Evolutionary conservation across 2,888 invertebrate species (phyloP), one percentile per base, ranked within the genome.

Genomic region (Napeogenes sylphis): DNA sequence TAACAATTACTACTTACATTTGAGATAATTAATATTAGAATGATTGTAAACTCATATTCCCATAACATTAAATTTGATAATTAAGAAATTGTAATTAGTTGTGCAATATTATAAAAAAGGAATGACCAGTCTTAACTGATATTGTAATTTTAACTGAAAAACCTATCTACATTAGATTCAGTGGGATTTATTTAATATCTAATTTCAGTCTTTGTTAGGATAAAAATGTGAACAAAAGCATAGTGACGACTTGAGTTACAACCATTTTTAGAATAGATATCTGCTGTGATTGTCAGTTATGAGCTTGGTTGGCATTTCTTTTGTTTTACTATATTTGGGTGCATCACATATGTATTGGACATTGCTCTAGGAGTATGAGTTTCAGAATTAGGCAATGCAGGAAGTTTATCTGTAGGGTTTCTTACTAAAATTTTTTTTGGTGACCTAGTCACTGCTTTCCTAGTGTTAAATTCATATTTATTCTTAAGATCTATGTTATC

Each of bases 391-490:
- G 93, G 93, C 72, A 93, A 89, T 68, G 94, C 94, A 70, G 94
- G 94, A 73, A 95, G 89, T 78, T 94, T 94, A 79, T 95, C 95
- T 71, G 94, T 94, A 63, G 95, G 95, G 91, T 96, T 95, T 74
- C 95, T 92, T 66, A 90, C 74, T 65, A 89, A 73, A 71, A 86
- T 79, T 78, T 87, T 89, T 75, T 87, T 90, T 69, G 84, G 87
- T 70, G 94, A 85, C 70, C 93, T 94, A 72, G 94, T 93, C 68
- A 93, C 93, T 71, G 94, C 92, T 83, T 93, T 94, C 79, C 93
- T 95, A 70, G 91, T 86, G 78, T 92, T 92, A 73, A 84, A 83
- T 70, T 88, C 88, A 73, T 80, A 83, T 79, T 85, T 89, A 81
- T 73, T 84, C 81, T 85, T 87, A 84, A 79, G 62, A 76, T 88